Base-by-base conservation (phyloP, 2,888 invertebrate genomes). In the Ditylenchus weischeri region DNA sequence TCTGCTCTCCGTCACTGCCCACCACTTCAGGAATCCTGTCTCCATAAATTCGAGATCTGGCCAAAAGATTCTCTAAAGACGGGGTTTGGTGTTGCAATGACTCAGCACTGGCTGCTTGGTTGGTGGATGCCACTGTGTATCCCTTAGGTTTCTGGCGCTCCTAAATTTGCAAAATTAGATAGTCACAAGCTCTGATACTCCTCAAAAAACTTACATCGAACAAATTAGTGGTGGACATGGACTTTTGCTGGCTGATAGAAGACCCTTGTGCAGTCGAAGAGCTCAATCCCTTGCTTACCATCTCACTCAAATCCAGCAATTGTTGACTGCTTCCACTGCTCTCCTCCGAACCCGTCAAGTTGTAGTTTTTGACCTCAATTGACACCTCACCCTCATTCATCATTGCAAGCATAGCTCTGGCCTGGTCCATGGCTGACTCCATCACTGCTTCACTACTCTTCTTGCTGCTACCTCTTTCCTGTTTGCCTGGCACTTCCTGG, bases 91-190 rank as follows among this genome's bases (percentile, higher is more conserved):
- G 79, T 65, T 80, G 80, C n/a, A 86, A 83, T 66, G 85, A 85
- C 69, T 86, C 86, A 23, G 86, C 86, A 8, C 84, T 84, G 0
- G 85, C 84, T 15, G 86, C 86, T 75, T 86, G 86, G 68, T 85
- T 85, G 19, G 85, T 85, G 62, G 84, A 83, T 15, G 86, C 84
- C 51, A 85, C 85, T n/a, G 76, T 69, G 38, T 62, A 66, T 35
- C 49, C 51, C n/a, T 47, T 50, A 35, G 51, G 29, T 13, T 62
- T 54, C 15, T 62, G 64, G 15, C 49, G 66, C 21, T 66, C 66
- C 66, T 66, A 21, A 61, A 51, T 13, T n/a, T 51, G 15, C 10
- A 1, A 49, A 18, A 6, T 19, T 23, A 36, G 48, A 29, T 23
- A 2, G 11, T 54, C 21, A 2, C 6, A 50, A 50, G 5, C 6